Percentiles rank a stretch among this genome's conserved stretches.
Evolutionary conservation across 1,140 invertebrate species (phyloP).

Genomic region (Calephelis nemesis): DNA sequence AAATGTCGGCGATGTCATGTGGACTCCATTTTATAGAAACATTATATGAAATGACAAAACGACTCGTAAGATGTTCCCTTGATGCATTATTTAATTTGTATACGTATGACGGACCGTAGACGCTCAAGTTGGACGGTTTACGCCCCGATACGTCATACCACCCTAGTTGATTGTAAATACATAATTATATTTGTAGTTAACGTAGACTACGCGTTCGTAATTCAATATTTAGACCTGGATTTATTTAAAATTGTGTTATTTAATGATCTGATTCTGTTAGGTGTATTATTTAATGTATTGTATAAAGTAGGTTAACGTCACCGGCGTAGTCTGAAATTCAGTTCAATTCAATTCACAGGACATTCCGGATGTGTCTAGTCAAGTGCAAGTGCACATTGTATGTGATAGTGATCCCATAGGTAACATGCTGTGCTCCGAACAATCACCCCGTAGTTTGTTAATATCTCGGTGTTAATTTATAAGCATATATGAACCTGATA

Average conservation of each 20-base stretch:
- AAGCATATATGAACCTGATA: constrained; percentile 33
- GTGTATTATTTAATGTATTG: constrained; percentile 54
- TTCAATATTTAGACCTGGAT: neutral
- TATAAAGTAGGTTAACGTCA: constrained; percentile 75
- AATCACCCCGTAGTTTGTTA: constrained; percentile 54
- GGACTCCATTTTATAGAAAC: constrained; percentile 63
- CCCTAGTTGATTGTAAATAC: constrained; percentile 71
- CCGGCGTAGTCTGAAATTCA: constrained; percentile 31
- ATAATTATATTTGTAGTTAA: constrained; percentile 63
- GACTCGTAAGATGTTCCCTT: constrained; percentile 62
- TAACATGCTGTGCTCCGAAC: constrained; percentile 51
- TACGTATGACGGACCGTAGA: constrained; percentile 69
- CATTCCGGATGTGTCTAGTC: constrained; percentile 63
- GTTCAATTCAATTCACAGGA: constrained; percentile 26
- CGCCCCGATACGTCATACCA: constrained; percentile 63
- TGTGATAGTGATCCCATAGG: constrained; percentile 57
- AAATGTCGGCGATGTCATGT: constrained; percentile 55
- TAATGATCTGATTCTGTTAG: constrained; percentile 26
- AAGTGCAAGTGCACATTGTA: constrained; percentile 53
- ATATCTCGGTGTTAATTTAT: constrained; percentile 50
- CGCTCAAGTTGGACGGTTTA: constrained; percentile 48
- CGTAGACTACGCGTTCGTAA: constrained; percentile 51
- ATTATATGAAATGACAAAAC: constrained; percentile 55
- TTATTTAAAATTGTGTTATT: constrained; percentile 27
- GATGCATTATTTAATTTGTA: constrained; percentile 70